A percentile compares a stretch with the other conserved stretches of the same genome.
phyloP scores from a whole-genome alignment of 2,797 vertebrate species.

The Cossypha heuglini region DNA sequence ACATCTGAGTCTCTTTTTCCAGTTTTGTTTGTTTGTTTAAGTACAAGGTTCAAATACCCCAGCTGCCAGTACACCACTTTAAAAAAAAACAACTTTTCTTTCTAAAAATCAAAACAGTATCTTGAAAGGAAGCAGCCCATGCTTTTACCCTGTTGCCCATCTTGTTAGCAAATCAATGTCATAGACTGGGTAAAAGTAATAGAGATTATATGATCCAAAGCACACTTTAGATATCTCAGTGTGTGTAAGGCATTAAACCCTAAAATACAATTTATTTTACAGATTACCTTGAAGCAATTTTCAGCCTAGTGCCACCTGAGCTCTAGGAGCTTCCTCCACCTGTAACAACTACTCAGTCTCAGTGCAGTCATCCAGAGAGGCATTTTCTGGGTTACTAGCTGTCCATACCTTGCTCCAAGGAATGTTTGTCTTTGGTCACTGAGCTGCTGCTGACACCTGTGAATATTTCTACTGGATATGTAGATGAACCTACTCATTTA shows the following conservation, averaged over 20 bases:
- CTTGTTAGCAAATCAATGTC: constrained; percentile 31
- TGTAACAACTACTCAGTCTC: background rate
- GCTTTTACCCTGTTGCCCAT: background rate
- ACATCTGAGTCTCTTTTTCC: background rate
- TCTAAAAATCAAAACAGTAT: background rate
- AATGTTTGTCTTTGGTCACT: background rate
- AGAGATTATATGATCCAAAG: constrained; percentile 43
- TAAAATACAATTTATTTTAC: constrained; percentile 48
- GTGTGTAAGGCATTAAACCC: constrained; percentile 5
- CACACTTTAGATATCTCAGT: background rate
- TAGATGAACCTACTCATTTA: background rate
- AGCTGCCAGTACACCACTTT: background rate
- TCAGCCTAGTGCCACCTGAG: constrained; percentile 36
- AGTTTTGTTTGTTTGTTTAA: background rate
- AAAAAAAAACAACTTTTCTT: background rate
- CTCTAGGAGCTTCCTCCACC: background rate
- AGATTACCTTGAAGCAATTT: constrained; percentile 49
- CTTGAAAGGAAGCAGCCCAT: background rate
- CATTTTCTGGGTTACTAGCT: background rate
- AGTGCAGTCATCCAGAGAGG: background rate
- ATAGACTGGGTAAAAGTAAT: background rate
- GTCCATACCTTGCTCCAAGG: background rate
- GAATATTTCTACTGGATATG: background rate
- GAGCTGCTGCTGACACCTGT: background rate
- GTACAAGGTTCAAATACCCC: background rate